Percentiles rank a stretch among this genome's conserved stretches.
Evolutionary conservation across 2,113 vertebrate genomes (phyloP).

Genomic region (Cyanoderma ruficeps): DNA sequence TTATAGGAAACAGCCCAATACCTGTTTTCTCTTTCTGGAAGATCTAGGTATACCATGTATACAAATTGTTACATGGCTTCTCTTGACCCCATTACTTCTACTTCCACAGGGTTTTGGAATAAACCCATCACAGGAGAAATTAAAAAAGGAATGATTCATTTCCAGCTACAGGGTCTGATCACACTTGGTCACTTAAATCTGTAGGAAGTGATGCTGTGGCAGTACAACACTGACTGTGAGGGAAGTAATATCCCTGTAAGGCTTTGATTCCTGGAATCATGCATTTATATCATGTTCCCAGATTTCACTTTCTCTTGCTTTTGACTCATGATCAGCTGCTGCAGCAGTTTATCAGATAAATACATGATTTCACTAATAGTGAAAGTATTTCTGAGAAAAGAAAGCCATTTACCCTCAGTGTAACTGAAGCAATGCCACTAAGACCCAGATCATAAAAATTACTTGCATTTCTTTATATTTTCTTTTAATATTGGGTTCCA

Average conservation of each 20-base stretch:
- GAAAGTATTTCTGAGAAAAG: not conserved
- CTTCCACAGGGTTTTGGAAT: not conserved
- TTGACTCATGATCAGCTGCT: not conserved
- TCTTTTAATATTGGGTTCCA: constrained; percentile 38
- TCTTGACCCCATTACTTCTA: not conserved
- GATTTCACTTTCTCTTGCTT: constrained; percentile 10
- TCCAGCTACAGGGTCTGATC: not conserved
- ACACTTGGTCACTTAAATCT: not conserved
- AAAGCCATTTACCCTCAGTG: not conserved
- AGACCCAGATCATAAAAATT: not conserved
- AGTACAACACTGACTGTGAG: not conserved
- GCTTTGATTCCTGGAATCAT: not conserved
- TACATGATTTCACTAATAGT: not conserved
- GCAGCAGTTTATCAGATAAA: constrained; percentile 28
- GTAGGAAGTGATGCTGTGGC: not conserved
- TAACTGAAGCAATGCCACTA: not conserved
- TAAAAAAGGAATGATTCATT: not conserved
- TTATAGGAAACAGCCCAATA: not conserved
- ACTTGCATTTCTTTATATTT: constrained; percentile 28
- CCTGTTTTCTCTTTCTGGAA: not conserved
- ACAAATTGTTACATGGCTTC: not conserved
- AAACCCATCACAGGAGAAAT: not conserved
- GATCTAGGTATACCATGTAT: not conserved
- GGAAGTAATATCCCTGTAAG: not conserved
- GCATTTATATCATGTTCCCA: not conserved